Conservation (phyloP, 2,888 invertebrate genomes). For the Agapostemon virescens region DNA sequence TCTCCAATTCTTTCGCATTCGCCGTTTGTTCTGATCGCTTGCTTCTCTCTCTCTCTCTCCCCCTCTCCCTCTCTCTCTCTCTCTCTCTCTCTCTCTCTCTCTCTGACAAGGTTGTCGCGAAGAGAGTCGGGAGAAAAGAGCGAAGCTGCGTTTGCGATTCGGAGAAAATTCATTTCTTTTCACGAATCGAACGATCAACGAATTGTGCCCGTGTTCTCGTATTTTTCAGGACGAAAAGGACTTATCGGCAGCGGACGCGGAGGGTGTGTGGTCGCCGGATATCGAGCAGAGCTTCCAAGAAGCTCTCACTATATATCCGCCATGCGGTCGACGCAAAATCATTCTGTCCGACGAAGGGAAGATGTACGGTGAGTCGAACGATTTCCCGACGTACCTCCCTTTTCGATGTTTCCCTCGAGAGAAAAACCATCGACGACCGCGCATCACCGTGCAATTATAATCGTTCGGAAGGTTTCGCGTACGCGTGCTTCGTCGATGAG, state of each 20-base stretch:
- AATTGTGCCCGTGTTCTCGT: constrained; percentile 8
- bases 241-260: constrained; percentile 97
- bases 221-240: constrained; percentile 89
- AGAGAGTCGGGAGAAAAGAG: not conserved
- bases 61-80: no score
- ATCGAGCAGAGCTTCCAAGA: constrained; percentile 99
- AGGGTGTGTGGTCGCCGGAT: constrained; percentile 99
- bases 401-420: constrained; percentile 1
- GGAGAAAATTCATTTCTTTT: not conserved
- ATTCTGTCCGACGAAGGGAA: constrained; percentile 99
- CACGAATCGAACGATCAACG: constrained; percentile 7
- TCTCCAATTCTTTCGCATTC: not conserved
- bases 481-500: no score
- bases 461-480: not conserved
- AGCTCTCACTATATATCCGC: constrained; percentile 99
- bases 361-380: constrained; percentile 98
- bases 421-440: not conserved
- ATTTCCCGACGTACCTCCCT: constrained; percentile 43
- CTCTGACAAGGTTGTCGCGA: not conserved
- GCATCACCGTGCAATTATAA: not conserved
- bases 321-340: constrained; percentile 99
- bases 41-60: no score
- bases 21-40: not conserved
- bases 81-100: no score
- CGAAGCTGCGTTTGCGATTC: not conserved